These are phyloP conservation scores for Etia nguti DNA, from an alignment of 2,113 vertebrate species.

Conservation along the genomic window DNA sequence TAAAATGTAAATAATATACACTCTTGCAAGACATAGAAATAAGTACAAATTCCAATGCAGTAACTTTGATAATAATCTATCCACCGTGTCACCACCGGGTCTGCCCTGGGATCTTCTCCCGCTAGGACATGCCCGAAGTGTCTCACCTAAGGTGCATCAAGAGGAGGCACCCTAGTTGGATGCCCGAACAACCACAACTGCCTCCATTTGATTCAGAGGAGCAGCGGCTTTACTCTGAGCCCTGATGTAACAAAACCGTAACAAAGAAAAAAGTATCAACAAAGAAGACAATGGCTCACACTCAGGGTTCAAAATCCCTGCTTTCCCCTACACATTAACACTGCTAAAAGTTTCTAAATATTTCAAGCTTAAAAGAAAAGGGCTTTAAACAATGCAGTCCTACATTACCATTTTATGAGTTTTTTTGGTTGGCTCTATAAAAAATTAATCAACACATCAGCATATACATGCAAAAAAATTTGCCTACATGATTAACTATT, in stretches of 20 bases:
- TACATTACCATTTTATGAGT: neutral
- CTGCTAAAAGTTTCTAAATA: neutral
- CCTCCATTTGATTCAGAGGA: neutral
- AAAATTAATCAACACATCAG: neutral
- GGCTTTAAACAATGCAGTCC: neutral
- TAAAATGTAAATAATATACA: neutral
- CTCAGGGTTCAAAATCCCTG: neutral
- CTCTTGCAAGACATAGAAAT: neutral
- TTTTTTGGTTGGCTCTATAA: neutral
- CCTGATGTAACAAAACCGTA: no score
- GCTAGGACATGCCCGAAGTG: neutral
- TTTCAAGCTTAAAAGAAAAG: neutral
- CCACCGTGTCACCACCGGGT: neutral
- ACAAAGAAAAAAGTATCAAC: neutral
- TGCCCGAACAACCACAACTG: neutral
- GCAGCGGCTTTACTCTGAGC: neutral
- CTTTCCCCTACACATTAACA: no score
- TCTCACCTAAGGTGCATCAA: neutral
- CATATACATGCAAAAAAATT: neutral
- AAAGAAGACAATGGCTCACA: neutral
- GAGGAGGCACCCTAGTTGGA: neutral
- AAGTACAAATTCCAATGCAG: no score
- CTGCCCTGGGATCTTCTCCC: neutral
- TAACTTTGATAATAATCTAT: neutral
- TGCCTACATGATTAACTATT: neutral